Evolutionary conservation across 1,140 invertebrate species (phyloP), one percentile per base, ranked within the genome.

Genomic region (Aphis craccivora): DNA sequence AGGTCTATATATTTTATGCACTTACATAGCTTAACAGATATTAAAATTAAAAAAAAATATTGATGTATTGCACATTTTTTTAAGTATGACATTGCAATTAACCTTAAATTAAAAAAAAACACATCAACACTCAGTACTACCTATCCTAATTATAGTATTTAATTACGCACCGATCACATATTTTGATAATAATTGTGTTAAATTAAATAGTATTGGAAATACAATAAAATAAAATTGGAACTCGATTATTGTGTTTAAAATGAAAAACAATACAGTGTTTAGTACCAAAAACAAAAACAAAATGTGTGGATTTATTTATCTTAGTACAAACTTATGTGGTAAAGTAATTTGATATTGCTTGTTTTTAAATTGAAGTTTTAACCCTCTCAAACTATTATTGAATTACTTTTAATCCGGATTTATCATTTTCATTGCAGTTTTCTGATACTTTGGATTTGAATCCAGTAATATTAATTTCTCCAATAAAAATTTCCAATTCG

Each of bases 401-500:
- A 86, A 30, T 43, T 86, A 86, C 84, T 86, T 86, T 86, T 45
- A 14, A 86, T n/a, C 5, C 14, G 11, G 43, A 14, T n/a, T 25
- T 43, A 14, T 86, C 30, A 30, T 86, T 45, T 18, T 5, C 11
- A 25, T 45, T 1, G 84, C 22, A 84, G 8, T 84, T 43, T 14
- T 84, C 83, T 40, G 37, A 14, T 4, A 11, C 22, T 40, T 84
- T 14, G 30, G n/a, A 30, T 25, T 23, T 23, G 2, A 37, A 83
- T 83, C 35, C 84, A 11, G 37, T 51, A 25, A 90, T 55, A 55
- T 90, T 35, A n/a, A 90, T 1, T 23, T 90, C 6, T 23, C 37
- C 37, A 30, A 90, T 55, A 30, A 90, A 90, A 37, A 90, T 51
- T 55, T 90, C 88, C 25, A 90, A 23, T 51, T 90, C 88, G 35